These are phyloP conservation scores for Drosophila tsacasi DNA, from an alignment of 1,140 invertebrate species.

Conservation along the genomic window DNA sequence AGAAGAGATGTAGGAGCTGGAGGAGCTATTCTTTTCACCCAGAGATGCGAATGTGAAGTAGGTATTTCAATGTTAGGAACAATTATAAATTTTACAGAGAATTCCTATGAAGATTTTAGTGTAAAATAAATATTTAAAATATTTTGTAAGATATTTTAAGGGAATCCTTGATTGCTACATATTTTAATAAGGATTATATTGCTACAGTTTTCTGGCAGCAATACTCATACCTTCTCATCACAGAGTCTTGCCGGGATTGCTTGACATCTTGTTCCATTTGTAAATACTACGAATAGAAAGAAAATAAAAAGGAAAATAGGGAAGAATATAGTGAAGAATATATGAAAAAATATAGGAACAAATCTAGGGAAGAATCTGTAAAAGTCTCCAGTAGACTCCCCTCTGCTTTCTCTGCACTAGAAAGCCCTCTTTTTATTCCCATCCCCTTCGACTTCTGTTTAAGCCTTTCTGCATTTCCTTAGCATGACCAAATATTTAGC, in stretches of 20 bases:
- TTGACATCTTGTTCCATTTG: slow-evolving; percentile 70
- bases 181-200: not conserved
- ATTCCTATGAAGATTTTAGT: not conserved
- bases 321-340: too few species aligned
- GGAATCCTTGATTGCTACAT: not conserved
- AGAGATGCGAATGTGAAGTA: slow-evolving; percentile 4
- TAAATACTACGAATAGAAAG: slow-evolving; percentile 36
- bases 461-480: slow-evolving; percentile 9
- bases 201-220: not conserved
- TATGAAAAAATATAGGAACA: too few species aligned
- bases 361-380: not conserved
- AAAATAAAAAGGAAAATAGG: not conserved
- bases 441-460: not conserved
- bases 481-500: slow-evolving; percentile 69
- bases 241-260: too few species aligned
- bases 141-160: not conserved
- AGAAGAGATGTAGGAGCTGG: not conserved
- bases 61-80: not conserved
- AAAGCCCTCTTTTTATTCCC: not conserved
- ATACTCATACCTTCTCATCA: too few species aligned
- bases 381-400: not conserved
- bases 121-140: not conserved
- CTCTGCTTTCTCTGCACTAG: not conserved
- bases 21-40: not conserved
- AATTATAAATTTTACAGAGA: not conserved